Conservation (phyloP, 2,113 vertebrate species). For the Monarcha castaneiventris region DNA sequence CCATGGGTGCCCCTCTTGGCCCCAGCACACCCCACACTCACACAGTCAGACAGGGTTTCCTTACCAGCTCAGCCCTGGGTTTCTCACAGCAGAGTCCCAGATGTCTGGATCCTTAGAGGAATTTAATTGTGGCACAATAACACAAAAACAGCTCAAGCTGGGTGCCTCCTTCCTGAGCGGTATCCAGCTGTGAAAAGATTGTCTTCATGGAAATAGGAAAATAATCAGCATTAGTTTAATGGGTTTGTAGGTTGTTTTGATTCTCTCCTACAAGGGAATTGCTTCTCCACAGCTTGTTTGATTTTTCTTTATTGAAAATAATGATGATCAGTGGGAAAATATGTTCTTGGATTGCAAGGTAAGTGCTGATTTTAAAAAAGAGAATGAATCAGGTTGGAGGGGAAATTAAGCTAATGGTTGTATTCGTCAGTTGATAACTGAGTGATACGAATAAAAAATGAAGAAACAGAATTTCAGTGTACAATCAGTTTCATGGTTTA, state of each 20-base stretch:
- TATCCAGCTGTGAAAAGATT: background rate
- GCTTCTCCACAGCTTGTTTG: background rate
- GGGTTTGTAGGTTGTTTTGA: background rate
- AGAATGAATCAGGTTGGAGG: background rate
- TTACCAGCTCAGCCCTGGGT: background rate
- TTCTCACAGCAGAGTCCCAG: background rate
- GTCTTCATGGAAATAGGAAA: background rate
- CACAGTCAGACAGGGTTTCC: background rate
- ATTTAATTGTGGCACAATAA: background rate
- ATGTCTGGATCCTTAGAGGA: background rate
- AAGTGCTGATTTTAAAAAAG: background rate
- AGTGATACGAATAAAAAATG: background rate
- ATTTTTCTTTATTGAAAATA: background rate
- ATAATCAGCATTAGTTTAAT: background rate
- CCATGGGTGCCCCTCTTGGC: background rate
- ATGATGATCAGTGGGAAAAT: background rate
- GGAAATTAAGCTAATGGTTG: background rate
- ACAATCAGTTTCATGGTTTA: background rate
- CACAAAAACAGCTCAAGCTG: background rate
- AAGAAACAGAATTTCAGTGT: background rate
- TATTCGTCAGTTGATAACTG: background rate
- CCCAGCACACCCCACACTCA: background rate
- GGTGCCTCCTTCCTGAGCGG: background rate
- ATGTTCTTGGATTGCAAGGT: background rate
- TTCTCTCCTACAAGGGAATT: background rate